Base-by-base conservation (phyloP, 2,888 invertebrate species). In the Mesochorus sp. region DNA sequence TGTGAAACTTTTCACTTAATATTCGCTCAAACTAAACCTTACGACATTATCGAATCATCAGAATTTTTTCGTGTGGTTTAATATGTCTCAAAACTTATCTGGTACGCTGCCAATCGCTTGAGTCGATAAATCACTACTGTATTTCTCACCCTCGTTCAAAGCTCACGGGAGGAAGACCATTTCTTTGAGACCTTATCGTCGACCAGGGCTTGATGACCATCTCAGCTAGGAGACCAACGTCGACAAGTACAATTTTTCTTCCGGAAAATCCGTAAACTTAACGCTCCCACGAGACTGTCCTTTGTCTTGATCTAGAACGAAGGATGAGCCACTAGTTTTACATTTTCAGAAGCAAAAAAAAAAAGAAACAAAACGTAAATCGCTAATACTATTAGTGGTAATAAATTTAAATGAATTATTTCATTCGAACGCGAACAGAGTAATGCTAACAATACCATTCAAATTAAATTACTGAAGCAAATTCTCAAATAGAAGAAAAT, bases 201-300 rank as follows among this genome's bases (percentile, higher is more conserved):
- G 42, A 12, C 37, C 21, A 21, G 24, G 2, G 39, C 57, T 59
- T 59, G 42, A 26, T 21, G 57, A 14, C 24, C 10, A 34, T 28
- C 14, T 12, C 26, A 53, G 28, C 3, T 3, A 19, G 47, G 6
- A 0, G 10, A 21, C 0, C 4, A 14, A 10, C 26, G 39, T 14
- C 42, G 17, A 42, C 3, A 31, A n/a, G 37, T 34, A 49, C 49
- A 64, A 64, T 49, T 64, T 64, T 64, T 64, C 64, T 47, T 49
- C 49, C 31, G 49, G 24, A 64, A 28, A 64, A 49, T 49, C 34
- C 47, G 34, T n/a, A 3, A 31, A 31, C 44, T 17, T 62, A 34
- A 64, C 34, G 49, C 31, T 24, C 64, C 28, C 44, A 8, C 44
- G 21, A 44, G 64, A 64, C 49, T 34, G 34, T 49, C 21, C 21